Conservation (phyloP, 2,113 vertebrate species). For the Ammodytes marinus region DNA sequence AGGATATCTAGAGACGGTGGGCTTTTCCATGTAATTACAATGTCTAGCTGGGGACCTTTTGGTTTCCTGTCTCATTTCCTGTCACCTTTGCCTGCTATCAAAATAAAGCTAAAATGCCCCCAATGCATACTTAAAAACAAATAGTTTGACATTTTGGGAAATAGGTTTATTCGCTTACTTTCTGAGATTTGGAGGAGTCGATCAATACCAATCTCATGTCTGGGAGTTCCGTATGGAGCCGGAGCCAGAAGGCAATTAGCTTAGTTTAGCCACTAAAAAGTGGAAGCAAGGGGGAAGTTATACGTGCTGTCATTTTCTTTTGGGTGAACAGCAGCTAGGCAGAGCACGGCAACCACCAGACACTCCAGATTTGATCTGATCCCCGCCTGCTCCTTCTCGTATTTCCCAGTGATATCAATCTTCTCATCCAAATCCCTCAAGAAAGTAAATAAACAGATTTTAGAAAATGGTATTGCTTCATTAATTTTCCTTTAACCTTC, state of each 20-base stretch:
- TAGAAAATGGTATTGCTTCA: too few relatives aligned
- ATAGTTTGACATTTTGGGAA: background rate
- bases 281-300: background rate
- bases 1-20: constrained; percentile 20
- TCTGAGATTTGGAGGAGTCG: background rate
- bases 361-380: background rate
- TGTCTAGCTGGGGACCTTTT: too few relatives aligned
- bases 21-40: constrained; percentile 34
- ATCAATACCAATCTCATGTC: background rate
- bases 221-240: background rate
- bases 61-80: too few relatives aligned
- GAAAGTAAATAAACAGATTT: too few relatives aligned
- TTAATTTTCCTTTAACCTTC: too few relatives aligned
- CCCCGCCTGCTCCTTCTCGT: background rate
- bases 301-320: too few relatives aligned
- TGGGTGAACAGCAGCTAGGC: too few relatives aligned
- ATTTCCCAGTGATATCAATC: too few relatives aligned
- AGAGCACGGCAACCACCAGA: background rate
- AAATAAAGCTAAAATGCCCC: too few relatives aligned
- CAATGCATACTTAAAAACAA: background rate
- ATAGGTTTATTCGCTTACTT: background rate
- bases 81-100: too few relatives aligned
- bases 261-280: background rate
- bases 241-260: background rate
- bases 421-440: too few relatives aligned